Evolutionary conservation across 2,888 invertebrate genomes (phyloP), one percentile per base, ranked within the genome.

Genomic region (Lamellibrachia columna): DNA sequence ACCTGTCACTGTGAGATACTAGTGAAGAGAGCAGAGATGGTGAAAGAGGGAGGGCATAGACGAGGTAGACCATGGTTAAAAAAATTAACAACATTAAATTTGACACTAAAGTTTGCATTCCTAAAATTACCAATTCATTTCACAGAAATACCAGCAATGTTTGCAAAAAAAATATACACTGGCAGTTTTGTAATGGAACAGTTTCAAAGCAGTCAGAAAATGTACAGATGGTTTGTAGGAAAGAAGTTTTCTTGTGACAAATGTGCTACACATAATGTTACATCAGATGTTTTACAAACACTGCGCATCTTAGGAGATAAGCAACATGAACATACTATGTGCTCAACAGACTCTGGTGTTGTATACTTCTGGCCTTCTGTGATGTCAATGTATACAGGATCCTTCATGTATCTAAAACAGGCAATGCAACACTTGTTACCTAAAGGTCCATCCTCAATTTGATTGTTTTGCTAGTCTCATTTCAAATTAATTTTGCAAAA

Each of bases 351-450:
- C 91, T 91, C 53, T 91, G 94, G 94, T 15, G 93, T 91, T 90
- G 92, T 92, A 58, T 93, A 92, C n/a, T 93, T 93, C 93, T 93
- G 93, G 53, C 92, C 92, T n/a, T 91, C 91, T 8, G 93, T 92
- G 90, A 94, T 91, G 58, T 94, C 93, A 7, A 94, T 92, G 53
- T 90, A 90, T 40, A 91, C 91, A 55, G 93, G 91, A 90, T 93
- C 91, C n/a, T 92, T 92, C 93, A 94, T 93, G 91, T 93, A 93
- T 55, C 92, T 93, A 22, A 75, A 75, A 22, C 75, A 75, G 22
- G 15, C 3, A 75, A 75, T 6, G 15, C 22, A 22, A 75, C 75
- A 40, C 40, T 0, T 40, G 40, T 40, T 40, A 40, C 40, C 40
- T 40, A 40, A 40, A 40, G 40, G 40, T 40, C 1, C 40, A 40